Conservation (phyloP, 2,797 vertebrate species). For the Margarornis squamiger region DNA sequence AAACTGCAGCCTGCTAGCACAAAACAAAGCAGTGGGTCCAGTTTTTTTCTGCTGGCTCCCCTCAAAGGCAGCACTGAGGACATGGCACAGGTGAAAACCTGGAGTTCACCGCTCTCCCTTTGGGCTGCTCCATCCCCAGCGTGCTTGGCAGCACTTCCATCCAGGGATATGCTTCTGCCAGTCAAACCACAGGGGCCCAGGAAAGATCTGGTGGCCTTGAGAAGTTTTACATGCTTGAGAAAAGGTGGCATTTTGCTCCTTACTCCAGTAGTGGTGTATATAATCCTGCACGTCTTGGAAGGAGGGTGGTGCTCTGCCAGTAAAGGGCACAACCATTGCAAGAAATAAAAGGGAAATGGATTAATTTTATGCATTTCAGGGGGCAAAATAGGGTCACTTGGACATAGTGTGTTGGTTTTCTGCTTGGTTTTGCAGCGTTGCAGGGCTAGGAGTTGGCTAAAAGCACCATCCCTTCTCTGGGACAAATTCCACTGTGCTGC, state of each 20-base stretch:
- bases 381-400: rapidly evolving
- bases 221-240: background rate
- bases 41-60: background rate
- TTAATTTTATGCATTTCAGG: background rate
- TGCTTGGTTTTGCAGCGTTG: background rate
- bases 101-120: background rate
- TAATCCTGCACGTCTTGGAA: background rate
- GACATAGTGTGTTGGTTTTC: background rate
- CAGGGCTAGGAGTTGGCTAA: background rate
- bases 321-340: background rate
- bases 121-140: background rate
- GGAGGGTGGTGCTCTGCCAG: background rate
- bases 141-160: background rate
- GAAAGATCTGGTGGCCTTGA: background rate
- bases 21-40: background rate
- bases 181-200: rapidly evolving
- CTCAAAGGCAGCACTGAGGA: background rate
- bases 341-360: background rate
- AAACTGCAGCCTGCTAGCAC: background rate
- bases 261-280: background rate
- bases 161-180: background rate
- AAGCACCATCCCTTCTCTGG: background rate
- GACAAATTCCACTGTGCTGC: background rate
- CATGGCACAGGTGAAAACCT: background rate
- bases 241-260: background rate